phyloP scores from a whole-genome alignment of 2,113 vertebrate genomes.

The Rallus limicola region DNA sequence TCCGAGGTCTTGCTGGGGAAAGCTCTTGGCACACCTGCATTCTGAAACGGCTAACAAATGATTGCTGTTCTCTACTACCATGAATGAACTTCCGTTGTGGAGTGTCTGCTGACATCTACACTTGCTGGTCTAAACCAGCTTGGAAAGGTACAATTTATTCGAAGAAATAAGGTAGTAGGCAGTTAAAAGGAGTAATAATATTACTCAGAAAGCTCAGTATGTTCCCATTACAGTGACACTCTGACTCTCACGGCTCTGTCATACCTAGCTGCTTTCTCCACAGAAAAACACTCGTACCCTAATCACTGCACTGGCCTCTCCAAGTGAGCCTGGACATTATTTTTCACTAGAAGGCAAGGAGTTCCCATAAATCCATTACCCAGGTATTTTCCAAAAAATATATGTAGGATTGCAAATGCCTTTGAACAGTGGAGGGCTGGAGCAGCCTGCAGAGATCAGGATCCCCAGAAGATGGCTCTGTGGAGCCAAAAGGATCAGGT shows the following conservation, averaged over 20 bases:
- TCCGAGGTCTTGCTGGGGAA: not conserved
- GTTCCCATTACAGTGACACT: not conserved
- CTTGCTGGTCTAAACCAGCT: not conserved
- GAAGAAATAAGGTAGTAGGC: not conserved
- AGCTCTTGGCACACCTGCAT: not conserved
- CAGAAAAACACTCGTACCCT: not conserved
- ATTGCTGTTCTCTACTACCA: not conserved
- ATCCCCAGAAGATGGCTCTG: slow-evolving; percentile 4
- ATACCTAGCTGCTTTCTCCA: not conserved
- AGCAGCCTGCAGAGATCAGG: not conserved
- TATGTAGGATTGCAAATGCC: rapidly evolving
- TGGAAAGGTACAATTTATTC: not conserved
- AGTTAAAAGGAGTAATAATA: not conserved
- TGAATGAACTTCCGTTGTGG: not conserved
- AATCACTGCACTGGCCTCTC: not conserved
- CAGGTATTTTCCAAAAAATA: not conserved
- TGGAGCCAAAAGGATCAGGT: not conserved
- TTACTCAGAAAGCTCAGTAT: not conserved
- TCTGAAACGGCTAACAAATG: not conserved
- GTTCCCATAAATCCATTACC: not conserved
- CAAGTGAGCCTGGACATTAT: not conserved
- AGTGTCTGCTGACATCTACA: not conserved
- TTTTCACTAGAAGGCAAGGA: not conserved
- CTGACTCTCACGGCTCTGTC: not conserved
- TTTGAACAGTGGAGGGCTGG: not conserved